A percentile compares a stretch with the other conserved stretches of the same genome.
phyloP scores from a whole-genome alignment of 2,113 vertebrate genomes.

The Dascyllus trimaculatus region DNA sequence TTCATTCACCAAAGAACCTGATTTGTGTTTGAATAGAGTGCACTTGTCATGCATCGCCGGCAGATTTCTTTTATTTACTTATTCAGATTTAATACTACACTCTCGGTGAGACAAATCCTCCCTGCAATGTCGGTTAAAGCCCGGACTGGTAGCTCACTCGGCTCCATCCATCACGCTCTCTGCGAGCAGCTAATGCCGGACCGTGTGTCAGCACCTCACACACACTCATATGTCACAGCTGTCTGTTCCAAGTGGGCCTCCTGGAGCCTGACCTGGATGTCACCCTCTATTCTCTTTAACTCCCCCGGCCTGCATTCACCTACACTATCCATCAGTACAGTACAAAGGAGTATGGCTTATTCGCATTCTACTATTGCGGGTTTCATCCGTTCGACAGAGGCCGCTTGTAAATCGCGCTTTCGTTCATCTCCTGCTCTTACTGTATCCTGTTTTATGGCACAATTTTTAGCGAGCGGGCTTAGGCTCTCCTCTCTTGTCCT shows the following conservation, averaged over 20 bases:
- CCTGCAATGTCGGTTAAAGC: slow-evolving; percentile 27
- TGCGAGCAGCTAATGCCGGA: slow-evolving; percentile 39
- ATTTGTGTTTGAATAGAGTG: background rate
- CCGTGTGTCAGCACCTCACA: slow-evolving; percentile 54
- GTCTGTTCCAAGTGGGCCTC: slow-evolving; percentile 59
- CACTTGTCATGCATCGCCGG: background rate
- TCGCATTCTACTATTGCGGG: slow-evolving; percentile 17
- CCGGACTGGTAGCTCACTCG: slow-evolving; percentile 19
- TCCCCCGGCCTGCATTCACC: slow-evolving; percentile 43
- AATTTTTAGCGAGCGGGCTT: slow-evolving; percentile 60
- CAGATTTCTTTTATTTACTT: slow-evolving; percentile 19
- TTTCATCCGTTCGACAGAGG: slow-evolving; percentile 23
- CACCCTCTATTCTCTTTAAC: slow-evolving; percentile 55
- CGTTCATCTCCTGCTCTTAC: slow-evolving; percentile 33
- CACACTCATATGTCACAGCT: slow-evolving; percentile 69
- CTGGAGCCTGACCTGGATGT: slow-evolving; percentile 59
- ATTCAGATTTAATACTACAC: slow-evolving; percentile 3
- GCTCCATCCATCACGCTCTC: slow-evolving; percentile 61
- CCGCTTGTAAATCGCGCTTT: slow-evolving; percentile 29
- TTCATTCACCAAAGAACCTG: background rate
- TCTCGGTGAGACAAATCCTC: slow-evolving; percentile 23
- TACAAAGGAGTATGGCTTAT: slow-evolving; percentile 19
- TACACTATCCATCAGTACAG: slow-evolving; percentile 46
- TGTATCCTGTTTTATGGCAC: slow-evolving; percentile 52
- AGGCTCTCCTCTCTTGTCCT: slow-evolving; percentile 52